Conservation (phyloP, 2,888 invertebrate genomes). For the Panopea generosa region DNA sequence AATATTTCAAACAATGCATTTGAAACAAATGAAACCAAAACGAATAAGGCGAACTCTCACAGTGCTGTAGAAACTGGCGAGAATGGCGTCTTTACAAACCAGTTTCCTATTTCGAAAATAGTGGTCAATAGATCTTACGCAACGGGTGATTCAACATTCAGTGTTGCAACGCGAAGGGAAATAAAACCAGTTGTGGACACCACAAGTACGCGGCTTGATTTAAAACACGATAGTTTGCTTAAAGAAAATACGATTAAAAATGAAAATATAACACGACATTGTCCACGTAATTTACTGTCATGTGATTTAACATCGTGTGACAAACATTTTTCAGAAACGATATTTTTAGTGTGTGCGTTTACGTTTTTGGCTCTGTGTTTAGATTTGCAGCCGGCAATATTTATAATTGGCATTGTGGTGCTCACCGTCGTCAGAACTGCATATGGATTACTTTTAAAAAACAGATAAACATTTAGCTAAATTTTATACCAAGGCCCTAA, state of each 20-base stretch:
- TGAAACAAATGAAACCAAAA: too few species aligned
- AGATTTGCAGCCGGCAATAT: conserved; percentile 44
- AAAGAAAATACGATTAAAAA: conserved; percentile 23
- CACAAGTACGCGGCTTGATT: conserved; percentile 35
- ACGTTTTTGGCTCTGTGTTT: conserved; percentile 53
- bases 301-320: conserved; percentile 17
- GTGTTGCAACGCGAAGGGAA: conserved; percentile 46
- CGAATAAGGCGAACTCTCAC: too few species aligned
- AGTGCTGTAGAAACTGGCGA: conserved; percentile 19
- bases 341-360: conserved; percentile 46
- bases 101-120: conserved; percentile 39
- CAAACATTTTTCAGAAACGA: conserved; percentile 37
- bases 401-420: conserved; percentile 41
- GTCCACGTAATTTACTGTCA: conserved; percentile 13
- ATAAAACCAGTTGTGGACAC: conserved; percentile 49
- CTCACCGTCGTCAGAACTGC: conserved; percentile 36
- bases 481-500: too few species aligned
- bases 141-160: conserved; percentile 51
- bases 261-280: neutral
- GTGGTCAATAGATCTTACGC: conserved; percentile 56
- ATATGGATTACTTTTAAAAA: conserved; percentile 25
- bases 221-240: conserved; percentile 49
- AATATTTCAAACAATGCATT: conserved; percentile 33
- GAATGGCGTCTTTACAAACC: conserved; percentile 15
- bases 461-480: neutral